Base-by-base conservation (phyloP, 1,140 invertebrate species). In the Caenorhabditis inopinata region DNA sequence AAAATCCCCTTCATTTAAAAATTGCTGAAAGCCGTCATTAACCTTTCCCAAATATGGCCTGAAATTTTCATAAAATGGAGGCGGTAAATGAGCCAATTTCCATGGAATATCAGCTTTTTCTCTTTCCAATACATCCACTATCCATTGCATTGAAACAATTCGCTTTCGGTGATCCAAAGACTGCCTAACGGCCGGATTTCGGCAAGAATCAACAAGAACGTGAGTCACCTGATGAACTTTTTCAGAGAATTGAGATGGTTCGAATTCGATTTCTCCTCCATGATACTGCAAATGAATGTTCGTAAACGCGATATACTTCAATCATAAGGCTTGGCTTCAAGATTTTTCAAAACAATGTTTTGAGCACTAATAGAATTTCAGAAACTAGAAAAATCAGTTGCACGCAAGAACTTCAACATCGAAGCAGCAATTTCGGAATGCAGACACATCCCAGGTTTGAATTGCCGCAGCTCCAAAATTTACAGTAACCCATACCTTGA, bases 101-200 rank as follows among this genome's bases (percentile, higher is more conserved):
- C 46, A 75, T 1, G 80, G 80, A 49, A 81, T 42, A 9, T 81
- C 80, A 18, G 42, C 51, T 49, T 77, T 76, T 35, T 75, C 29
- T 21, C n/a, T 23, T 25, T 51, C 23, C 1, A 81, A 23, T 14
- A 76, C 74, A 47, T 81, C 80, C 3, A 32, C 32, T 3, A 81
- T 11, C 80, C 80, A 81, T 25, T 81, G 80, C 21, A 81, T 53
- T 1, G 80, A 68, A 1, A 81, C 76, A n/a, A 81, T 18, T 18
- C 80, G 74, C 76, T 81, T 81, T 7, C 51, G 35, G 9, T 48
- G 38, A 42, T 81, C 78, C 32, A 80, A 12, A 14, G 78, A 25
- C 23, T 35, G 27, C 3, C 27, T 51, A 7, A 35, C 47, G 21
- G 35, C 7, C 11, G 27, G 7, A 76, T 76, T 51, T 38, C 46